Evolutionary conservation across 2,797 vertebrate species (phyloP), one percentile per base, ranked within the genome.

Genomic region (Sebastes itinus): DNA sequence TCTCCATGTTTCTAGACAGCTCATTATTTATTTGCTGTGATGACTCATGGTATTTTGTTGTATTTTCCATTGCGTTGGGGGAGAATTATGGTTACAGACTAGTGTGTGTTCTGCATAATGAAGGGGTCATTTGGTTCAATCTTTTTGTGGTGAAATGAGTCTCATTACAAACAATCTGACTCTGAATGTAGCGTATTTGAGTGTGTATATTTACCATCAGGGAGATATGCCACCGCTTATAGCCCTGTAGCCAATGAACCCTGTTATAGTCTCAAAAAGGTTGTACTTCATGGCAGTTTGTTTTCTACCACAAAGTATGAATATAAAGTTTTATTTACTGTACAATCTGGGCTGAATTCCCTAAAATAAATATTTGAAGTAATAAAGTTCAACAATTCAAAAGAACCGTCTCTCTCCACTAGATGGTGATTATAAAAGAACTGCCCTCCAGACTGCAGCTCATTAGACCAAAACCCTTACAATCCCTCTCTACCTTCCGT

Each of bases 391-490:
- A 82, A 54, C 35, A 38, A 14, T 73, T 67, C 63, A 68, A 71
- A 84, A 75, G 33, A 72, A 32, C 54, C 6, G 6, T 56, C 22
- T 73, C 38, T 72, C 33, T 63, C 75, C 23, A 65, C 56, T 54
- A 33, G 72, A 75, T 77, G 55, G 62, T 80, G 71, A 74, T 84
- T 82, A 72, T 82, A 59, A 74, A 70, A 64, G 10, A 35, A 14
- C 60, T 76, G 59, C 38, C 69, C 61, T 66, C 25, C 74, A 71
- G 68, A 75, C 82, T 65, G 71, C 32, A 58, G 75, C 81, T 88
- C 86, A 87, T 93, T 89, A 89, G 67, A 22, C 58, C 72, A 33
- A 64, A 74, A 62, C 32, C 32, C 33, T 69, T 77, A 73, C 59
- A 72, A 42, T 72, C 74, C 60, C 18, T 73, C 80, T 70, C 25